phyloP scores from a whole-genome alignment of 2,888 invertebrate genomes.

The Sinohyriopsis cumingii region DNA sequence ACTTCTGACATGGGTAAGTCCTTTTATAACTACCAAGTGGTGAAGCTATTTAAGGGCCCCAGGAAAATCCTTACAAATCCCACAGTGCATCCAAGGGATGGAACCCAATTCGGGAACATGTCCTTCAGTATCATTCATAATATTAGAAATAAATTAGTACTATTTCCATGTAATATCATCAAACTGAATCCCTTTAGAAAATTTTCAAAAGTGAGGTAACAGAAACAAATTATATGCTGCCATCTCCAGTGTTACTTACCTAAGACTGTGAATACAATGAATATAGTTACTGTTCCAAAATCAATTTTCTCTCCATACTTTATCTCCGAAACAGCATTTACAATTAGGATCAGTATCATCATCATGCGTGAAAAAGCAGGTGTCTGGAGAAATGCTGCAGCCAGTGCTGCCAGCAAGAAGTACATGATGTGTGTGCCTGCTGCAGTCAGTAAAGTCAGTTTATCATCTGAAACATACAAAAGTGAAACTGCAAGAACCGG shows the following conservation, averaged over 20 bases:
- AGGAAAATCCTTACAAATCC: no score
- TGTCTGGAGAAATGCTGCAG: conserved; percentile 63
- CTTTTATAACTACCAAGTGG: no score
- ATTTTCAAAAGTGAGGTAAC: no score
- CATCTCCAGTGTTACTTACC: conserved; percentile 31
- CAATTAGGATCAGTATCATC: conserved; percentile 55
- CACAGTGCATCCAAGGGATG: no score
- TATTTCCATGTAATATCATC: no score
- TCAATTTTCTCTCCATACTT: conserved; percentile 46
- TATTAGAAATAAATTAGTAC: no score
- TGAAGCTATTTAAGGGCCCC: no score
- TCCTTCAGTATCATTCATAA: no score
- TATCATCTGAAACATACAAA: conserved; percentile 55
- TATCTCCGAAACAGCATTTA: conserved; percentile 62
- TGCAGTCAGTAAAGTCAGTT: conserved; percentile 53
- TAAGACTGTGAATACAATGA: conserved; percentile 47
- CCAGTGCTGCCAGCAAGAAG: conserved; percentile 59
- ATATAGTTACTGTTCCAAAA: conserved; percentile 57
- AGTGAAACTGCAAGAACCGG: not conserved
- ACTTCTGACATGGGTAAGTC: no score
- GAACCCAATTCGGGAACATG: no score
- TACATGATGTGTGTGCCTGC: conserved; percentile 61
- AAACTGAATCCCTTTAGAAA: no score
- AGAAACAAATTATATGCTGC: no score
- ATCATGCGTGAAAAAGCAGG: conserved; percentile 55